Evolutionary conservation across 1,140 invertebrate genomes (phyloP).

Genomic region (Drosophila persimilis): DNA sequence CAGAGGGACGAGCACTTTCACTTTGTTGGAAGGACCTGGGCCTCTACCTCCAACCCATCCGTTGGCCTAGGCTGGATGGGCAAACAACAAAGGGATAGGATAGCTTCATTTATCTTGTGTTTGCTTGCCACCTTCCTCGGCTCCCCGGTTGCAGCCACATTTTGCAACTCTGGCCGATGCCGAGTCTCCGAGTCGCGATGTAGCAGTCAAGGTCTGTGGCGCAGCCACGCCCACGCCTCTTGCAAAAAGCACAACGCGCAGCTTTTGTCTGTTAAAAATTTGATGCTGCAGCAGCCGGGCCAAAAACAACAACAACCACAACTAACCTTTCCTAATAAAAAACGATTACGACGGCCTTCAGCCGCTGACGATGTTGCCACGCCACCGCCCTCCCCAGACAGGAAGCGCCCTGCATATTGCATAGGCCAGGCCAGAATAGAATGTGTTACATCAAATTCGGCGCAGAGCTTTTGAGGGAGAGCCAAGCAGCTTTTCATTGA

Average conservation of each 20-base stretch:
- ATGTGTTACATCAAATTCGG: constrained; percentile 47
- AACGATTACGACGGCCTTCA: constrained; percentile 74
- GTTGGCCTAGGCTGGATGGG: constrained; percentile 30
- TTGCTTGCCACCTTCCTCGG: constrained; percentile 5
- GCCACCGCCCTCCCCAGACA: constrained; percentile 6
- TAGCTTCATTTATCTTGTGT: constrained; percentile 41
- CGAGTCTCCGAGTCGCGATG: not conserved
- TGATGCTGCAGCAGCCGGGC: constrained; percentile 31
- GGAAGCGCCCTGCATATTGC: constrained; percentile 42
- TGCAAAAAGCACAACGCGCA: constrained; percentile 63
- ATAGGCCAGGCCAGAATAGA: constrained; percentile 13
- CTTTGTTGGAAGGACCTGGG: constrained; percentile 9
- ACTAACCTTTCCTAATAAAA: constrained; percentile 78
- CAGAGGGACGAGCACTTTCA: constrained; percentile 24
- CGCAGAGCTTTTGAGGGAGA: constrained; percentile 26
- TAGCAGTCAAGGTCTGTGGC: constrained; percentile 45
- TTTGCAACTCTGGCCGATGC: constrained; percentile 37
- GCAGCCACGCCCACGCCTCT: constrained; percentile 51
- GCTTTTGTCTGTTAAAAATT: constrained; percentile 53
- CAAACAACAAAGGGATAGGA: constrained; percentile 35
- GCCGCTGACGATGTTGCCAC: constrained; percentile 20
- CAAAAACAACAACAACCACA: constrained; percentile 57
- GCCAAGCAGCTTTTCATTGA: constrained; percentile 69
- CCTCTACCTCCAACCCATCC: not conserved
- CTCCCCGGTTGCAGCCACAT: constrained; percentile 38